Evolutionary conservation across 2,888 invertebrate genomes (phyloP), one percentile per base, ranked within the genome.

Genomic region (Brachylomia viminalis): DNA sequence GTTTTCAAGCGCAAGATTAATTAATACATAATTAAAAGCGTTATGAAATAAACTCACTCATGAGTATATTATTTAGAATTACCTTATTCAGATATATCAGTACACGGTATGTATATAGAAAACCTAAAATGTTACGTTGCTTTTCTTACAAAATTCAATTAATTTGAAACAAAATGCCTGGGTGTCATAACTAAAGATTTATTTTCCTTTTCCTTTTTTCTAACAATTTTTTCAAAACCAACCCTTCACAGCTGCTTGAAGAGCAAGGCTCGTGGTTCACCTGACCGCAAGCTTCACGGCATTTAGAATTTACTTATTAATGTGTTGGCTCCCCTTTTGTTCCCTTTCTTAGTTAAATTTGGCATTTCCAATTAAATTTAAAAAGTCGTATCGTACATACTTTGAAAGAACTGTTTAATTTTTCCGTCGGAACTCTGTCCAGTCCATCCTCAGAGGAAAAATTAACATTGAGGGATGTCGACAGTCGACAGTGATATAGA

Each of bases 261-360:
- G 67, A 27, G 13, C 38, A 76, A 69, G 64, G 47, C 61, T 58
- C 67, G 78, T 62, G 79, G 78, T 72, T 64, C 23, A 52, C 80
- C 64, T 72, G 45, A 83, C 72, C 62, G 49, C 77, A 30, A n/a
- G 47, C 10, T 65, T 72, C 67, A 47, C 15, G 58, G 61, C 38
- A 42, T 72, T 68, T 54, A 42, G 62, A 42, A 42, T 54, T 58
- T 45, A 81, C n/a, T 68, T 58, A 80, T 80, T 65, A 54, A 83
- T 59, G 47, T 27, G 58, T 17, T 13, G 5, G 27, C 23, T 61
- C 33, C 76, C 58, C 38, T 58, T 23, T 30, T 30, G n/a, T 52
- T 27, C 33, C 38, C 42, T 58, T 54, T 23, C 15, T 56, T 49
- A 23, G 59, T 82, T 66, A 71, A 58, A 30, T 30, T 67, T 54